Conservation (phyloP, 2,797 vertebrate species). For the Galagoides demidoff region DNA sequence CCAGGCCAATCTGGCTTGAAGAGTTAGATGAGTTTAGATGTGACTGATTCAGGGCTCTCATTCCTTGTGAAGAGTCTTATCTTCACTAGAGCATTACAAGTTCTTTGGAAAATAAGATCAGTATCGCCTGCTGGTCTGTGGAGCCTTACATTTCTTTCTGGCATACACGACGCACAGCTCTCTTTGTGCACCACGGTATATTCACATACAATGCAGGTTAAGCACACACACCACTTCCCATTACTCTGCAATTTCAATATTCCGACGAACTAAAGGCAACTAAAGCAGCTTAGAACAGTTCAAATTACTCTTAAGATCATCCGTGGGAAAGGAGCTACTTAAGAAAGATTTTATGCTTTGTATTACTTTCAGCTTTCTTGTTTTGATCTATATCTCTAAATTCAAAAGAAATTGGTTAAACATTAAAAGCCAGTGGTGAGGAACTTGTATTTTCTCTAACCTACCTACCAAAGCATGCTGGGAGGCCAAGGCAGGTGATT, state of each 20-base stretch:
- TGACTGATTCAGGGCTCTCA: background rate
- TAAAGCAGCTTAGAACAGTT: background rate
- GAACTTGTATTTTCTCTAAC: background rate
- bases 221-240: background rate
- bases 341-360: background rate
- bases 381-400: background rate
- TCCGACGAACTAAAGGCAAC: background rate
- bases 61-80: too few relatives aligned
- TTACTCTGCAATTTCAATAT: background rate
- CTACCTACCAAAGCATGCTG: background rate
- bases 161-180: background rate
- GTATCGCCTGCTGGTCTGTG: background rate
- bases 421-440: background rate
- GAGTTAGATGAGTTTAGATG: background rate
- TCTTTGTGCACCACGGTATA: background rate
- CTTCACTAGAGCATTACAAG: too few relatives aligned
- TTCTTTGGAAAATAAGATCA: background rate
- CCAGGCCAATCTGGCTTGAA: background rate
- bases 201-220: background rate
- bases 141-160: background rate
- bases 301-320: background rate
- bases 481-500: too few relatives aligned
- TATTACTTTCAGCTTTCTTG: background rate
- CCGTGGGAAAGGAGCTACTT: background rate
- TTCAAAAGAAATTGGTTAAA: background rate